These are phyloP conservation scores for Psittacula derbiana DNA, from an alignment of 2,797 vertebrate species.

Conservation along the genomic window DNA sequence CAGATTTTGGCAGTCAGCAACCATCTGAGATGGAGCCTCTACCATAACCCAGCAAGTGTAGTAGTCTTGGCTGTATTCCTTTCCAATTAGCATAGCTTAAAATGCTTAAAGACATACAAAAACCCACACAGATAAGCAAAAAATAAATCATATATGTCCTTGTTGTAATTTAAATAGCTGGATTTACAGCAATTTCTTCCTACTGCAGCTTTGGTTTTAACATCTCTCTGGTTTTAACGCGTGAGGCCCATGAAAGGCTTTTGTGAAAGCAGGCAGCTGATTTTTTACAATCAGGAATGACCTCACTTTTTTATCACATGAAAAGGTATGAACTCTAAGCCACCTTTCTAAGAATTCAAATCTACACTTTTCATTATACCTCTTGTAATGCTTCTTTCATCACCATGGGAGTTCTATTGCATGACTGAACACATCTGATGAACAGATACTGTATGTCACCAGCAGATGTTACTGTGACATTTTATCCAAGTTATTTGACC, in stretches of 20 bases:
- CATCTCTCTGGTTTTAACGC: background rate
- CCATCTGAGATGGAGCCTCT: background rate
- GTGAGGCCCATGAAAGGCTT: background rate
- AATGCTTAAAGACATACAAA: background rate
- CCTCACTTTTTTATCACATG: background rate
- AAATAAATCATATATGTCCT: background rate
- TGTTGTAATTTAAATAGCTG: background rate
- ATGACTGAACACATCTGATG: background rate
- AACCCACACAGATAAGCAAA: background rate
- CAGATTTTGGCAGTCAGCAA: background rate
- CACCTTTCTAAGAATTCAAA: background rate
- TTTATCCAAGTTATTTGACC: background rate
- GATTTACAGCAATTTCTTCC: background rate
- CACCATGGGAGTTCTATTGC: background rate
- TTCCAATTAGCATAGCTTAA: background rate
- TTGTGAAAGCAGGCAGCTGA: background rate
- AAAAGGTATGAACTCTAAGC: background rate
- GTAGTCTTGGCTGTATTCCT: background rate
- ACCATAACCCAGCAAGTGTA: background rate
- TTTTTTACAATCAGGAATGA: background rate
- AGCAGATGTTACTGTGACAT: background rate
- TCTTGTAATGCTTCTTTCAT: background rate
- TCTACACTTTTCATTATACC: background rate
- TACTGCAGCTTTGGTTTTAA: background rate
- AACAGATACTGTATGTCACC: background rate